These are phyloP conservation scores for Otocyon megalotis DNA, from an alignment of 2,113 vertebrate species.

Conservation along the genomic window DNA sequence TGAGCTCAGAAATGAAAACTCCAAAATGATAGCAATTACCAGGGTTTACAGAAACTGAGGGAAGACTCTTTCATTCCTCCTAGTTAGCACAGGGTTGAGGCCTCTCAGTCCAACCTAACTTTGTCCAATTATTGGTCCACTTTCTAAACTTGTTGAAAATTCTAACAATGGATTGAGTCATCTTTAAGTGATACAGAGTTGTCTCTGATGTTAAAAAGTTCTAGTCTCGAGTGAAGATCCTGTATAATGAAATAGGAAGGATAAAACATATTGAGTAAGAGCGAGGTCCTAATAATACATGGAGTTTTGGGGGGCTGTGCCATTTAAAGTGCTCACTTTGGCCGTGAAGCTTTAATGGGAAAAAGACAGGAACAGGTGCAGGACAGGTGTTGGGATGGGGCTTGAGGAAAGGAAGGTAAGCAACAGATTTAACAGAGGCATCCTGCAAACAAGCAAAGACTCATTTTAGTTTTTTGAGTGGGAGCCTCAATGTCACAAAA, in stretches of 20 bases:
- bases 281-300: background rate
- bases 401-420: background rate
- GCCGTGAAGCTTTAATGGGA: background rate
- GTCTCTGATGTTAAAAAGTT: background rate
- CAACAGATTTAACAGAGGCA: background rate
- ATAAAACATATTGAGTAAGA: background rate
- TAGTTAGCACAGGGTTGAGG: background rate
- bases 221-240: background rate
- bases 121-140: background rate
- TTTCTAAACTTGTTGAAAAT: background rate
- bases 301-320: background rate
- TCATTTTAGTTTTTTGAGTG: too few relatives aligned
- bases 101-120: background rate
- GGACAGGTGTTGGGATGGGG: fast-evolving
- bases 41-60: background rate
- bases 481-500: background rate
- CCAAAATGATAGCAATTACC: background rate
- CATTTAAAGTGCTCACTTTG: background rate
- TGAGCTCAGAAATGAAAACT: background rate
- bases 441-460: background rate
- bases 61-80: background rate
- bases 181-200: background rate
- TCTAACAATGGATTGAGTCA: background rate
- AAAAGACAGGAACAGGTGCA: background rate
- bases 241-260: background rate